Base-by-base conservation (phyloP, 2,888 invertebrate species). In the Hipparchia semele region DNA sequence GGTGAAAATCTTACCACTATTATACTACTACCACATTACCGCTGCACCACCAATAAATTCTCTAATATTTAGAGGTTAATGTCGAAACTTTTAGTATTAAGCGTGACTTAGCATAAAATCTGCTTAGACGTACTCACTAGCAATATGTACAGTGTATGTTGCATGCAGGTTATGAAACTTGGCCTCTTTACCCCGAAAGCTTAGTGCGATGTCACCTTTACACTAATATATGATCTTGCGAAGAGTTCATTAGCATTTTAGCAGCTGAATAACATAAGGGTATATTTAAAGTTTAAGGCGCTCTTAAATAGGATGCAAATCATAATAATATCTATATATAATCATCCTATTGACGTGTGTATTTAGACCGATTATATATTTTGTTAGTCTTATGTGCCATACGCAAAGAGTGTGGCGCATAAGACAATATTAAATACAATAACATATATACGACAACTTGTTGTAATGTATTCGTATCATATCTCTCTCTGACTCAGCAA, bases 21-120 rank as follows among this genome's bases (percentile, higher is more conserved):
- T 39, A 39, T 39, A 39, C 23, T 39, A 39, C 39, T 39, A 5
- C 39, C 39, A 39, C 39, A 39, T 23, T 23, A 23, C 39, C 39
- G 5, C 39, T 5, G 39, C 39, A 39, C 39, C 39, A 39, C 39
- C 39, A 54, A 54, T n/a, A 13, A 58, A 23, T 23, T 13, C 13
- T 23, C 8, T 58, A 58, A 58, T 58, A 9, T 58, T 58, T 23
- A 58, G 23, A 58, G 58, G 58, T 58, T 58, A 58, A 58, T 58
- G 58, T 58, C 58, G 58, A 58, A 58, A 58, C 23, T 13, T 58
- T 8, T 8, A 23, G 7, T 23, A 58, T 23, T 61, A 33, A 60
- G 45, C 45, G 12, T 61, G 60, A 61, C 39, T 61, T 61, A 45
- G n/a, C 60, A 61, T 61, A 61, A 61, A 61, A 45, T 61, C 45